Evolutionary conservation across 1,140 invertebrate genomes (phyloP).

Genomic region (Littorina saxatilis): DNA sequence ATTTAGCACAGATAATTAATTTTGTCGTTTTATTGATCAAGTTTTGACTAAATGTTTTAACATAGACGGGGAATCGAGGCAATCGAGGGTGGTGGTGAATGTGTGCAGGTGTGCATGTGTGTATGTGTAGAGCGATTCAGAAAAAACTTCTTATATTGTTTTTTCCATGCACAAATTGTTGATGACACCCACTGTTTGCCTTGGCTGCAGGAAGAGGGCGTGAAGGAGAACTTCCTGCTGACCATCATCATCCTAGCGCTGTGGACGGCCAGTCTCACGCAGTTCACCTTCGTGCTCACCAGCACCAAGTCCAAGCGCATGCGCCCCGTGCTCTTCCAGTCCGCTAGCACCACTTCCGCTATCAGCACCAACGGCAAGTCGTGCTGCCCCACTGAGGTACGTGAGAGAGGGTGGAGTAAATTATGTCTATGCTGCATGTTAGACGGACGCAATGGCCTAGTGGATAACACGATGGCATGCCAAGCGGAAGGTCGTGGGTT

Average conservation of each 20-base stretch:
- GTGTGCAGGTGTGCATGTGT: conserved; percentile 3
- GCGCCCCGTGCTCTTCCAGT: conserved; percentile 22
- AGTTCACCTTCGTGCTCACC: conserved; percentile 91
- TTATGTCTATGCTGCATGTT: too few relatives aligned
- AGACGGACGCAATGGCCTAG: too few relatives aligned
- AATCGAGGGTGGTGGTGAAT: too few relatives aligned
- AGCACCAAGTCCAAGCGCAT: conserved; percentile 82
- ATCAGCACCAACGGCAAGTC: conserved; percentile 30
- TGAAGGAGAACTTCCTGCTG: conserved; percentile 49
- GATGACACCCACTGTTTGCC: not conserved
- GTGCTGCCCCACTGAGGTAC: conserved; percentile 42
- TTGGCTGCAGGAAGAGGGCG: conserved; percentile 57
- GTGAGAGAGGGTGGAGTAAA: not conserved
- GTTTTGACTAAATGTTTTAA: too few relatives aligned
- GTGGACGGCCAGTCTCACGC: conserved; percentile 88
- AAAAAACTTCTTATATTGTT: too few relatives aligned
- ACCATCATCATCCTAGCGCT: conserved; percentile 55
- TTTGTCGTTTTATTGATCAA: too few relatives aligned
- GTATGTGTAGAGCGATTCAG: not conserved
- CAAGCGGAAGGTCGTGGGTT: too few relatives aligned
- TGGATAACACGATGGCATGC: too few relatives aligned
- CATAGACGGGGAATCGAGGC: too few relatives aligned
- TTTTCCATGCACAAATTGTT: not conserved
- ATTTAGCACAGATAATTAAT: too few relatives aligned
- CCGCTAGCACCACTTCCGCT: conserved; percentile 30